Base-by-base conservation (phyloP, 2,797 vertebrate genomes). In the Enteromius unitaeniatus region DNA sequence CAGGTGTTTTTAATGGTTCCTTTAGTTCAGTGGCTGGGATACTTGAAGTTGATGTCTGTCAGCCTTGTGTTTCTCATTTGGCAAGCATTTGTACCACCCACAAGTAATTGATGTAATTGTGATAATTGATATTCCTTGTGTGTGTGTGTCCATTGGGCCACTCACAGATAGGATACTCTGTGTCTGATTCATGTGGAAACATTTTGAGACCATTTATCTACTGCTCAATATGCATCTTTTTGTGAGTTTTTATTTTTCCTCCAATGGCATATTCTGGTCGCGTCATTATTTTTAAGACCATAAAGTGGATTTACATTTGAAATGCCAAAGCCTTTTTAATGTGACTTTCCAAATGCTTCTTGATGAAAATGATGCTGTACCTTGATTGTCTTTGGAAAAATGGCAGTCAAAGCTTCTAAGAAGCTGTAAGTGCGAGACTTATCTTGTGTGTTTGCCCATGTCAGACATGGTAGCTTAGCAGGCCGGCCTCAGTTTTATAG, bases 261-360 rank as follows among this genome's bases (percentile, higher is more conserved):
- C 10, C 26, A 45, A 45, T 53, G 17, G 4, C 68, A 55, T 68
- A 64, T 78, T 73, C n/a, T 60, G 78, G 13, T 40, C 31, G 21
- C 3, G 6, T 13, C 0, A 26, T 74, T 28, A 17, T 67, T 53
- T 76, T 47, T 11, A 37, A 70, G 51, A 78, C 86, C 86, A 88
- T 90, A 80, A 90, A 83, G 73, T 65, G 86, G 78, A 87, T 90
- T 85, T 93, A 89, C 88, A 90, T 91, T 90, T 89, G 87, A 77
- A 78, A 85, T 72, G 58, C 73, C 70, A 84, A 88, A 84, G 87
- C 77, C 89, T 74, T 74, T n/a, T 88, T 14, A 4, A 87, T 87
- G 80, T 91, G 88, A 85, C 88, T 89, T 88, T 90, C 88, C 90
- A 88, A 89, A 78, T 49, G 81, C 37, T 60, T 26, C 40, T 64